Percentiles rank a stretch among this genome's conserved stretches.
These are phyloP conservation scores for Cactoblastis cactorum DNA, from an alignment of 2,888 invertebrate species.

Conservation along the genomic window DNA sequence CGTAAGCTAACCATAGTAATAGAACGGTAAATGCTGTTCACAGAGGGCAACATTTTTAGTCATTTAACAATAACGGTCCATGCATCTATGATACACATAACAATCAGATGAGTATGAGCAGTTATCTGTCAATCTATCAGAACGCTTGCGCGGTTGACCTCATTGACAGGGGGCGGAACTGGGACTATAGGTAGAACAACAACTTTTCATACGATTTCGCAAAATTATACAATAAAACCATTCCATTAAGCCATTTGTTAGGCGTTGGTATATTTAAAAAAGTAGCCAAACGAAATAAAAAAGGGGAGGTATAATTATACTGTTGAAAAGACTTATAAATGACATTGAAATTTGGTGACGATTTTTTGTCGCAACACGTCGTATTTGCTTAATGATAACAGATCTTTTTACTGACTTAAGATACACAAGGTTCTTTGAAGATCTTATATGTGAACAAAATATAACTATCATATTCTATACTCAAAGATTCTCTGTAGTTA, in stretches of 20 bases:
- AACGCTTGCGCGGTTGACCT: slow-evolving; percentile 56
- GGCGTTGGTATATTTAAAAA: too few species aligned
- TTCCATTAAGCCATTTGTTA: too few species aligned
- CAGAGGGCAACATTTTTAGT: too few species aligned
- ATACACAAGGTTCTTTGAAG: background rate
- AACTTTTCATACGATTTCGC: slow-evolving; percentile 25
- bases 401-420: background rate
- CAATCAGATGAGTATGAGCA: slow-evolving; percentile 21
- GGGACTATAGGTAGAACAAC: slow-evolving; percentile 24
- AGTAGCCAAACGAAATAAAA: background rate
- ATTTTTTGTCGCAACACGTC: background rate
- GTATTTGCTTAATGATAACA: background rate
- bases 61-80: too few species aligned
- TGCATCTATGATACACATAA: background rate
- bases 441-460: background rate
- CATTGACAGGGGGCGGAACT: slow-evolving; percentile 51
- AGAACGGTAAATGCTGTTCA: too few species aligned
- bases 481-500: too few species aligned
- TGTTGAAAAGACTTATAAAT: background rate
- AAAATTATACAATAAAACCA: too few species aligned
- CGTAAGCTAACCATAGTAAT: too few species aligned
- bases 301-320: background rate
- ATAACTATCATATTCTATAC: background rate
- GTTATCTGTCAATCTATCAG: slow-evolving; percentile 40
- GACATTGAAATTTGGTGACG: background rate